Conservation (phyloP, 2,113 vertebrate species). For the Chitala chitala region DNA sequence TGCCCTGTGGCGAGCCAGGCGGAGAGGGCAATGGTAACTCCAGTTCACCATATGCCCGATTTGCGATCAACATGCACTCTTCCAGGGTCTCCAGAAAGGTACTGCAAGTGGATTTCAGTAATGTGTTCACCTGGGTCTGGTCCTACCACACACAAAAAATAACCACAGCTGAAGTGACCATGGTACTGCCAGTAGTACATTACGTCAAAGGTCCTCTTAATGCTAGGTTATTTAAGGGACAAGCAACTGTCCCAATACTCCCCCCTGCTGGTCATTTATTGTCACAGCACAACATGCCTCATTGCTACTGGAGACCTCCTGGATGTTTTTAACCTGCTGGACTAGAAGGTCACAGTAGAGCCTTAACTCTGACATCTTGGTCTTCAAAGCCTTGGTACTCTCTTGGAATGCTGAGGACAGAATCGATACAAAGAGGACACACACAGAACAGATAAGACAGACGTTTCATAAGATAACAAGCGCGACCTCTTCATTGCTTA, state of each 20-base stretch:
- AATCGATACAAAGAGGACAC: not conserved
- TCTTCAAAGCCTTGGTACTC: constrained; percentile 65
- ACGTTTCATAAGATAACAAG: no score
- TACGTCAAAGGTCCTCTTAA: no score
- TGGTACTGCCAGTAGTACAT: no score
- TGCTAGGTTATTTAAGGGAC: no score
- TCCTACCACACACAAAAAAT: not conserved
- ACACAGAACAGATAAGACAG: no score
- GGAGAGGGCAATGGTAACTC: constrained; percentile 64
- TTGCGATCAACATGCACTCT: constrained; percentile 93
- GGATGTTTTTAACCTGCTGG: constrained; percentile 82
- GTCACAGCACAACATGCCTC: constrained; percentile 49
- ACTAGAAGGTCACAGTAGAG: constrained; percentile 93
- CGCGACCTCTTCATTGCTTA: no score
- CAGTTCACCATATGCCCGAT: constrained; percentile 77
- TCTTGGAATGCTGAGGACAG: constrained; percentile 5
- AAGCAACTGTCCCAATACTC: constrained; percentile 49
- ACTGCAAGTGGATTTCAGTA: constrained; percentile 92
- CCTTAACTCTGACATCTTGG: constrained; percentile 97
- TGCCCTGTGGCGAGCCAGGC: not conserved
- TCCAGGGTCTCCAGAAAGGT: constrained; percentile 94
- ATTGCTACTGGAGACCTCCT: constrained; percentile 51
- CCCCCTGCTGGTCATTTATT: constrained; percentile 61
- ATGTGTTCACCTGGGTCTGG: constrained; percentile 55
- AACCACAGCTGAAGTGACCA: no score